A percentile compares a stretch with the other conserved stretches of the same genome.
These are phyloP conservation scores for Discoglossus pictus DNA, from an alignment of 2,797 vertebrate genomes.

Conservation along the genomic window DNA sequence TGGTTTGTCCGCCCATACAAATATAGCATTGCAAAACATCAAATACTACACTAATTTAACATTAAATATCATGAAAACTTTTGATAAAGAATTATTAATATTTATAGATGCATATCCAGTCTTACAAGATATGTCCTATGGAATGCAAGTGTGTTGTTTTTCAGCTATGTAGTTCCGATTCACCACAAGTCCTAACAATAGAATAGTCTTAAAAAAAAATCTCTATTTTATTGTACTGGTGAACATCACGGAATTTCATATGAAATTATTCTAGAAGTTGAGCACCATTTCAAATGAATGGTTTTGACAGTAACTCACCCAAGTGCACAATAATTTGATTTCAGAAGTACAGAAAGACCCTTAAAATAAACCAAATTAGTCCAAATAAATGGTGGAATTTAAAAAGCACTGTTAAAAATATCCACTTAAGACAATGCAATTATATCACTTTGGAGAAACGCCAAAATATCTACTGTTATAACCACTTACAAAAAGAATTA, in stretches of 20 bases:
- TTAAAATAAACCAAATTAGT: slow-evolving; percentile 23
- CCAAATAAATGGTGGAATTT: slow-evolving; percentile 11
- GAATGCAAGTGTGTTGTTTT: background rate
- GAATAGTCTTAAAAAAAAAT: too few species aligned
- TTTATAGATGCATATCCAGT: too few species aligned
- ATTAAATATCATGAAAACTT: too few species aligned
- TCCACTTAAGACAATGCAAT: slow-evolving; percentile 31
- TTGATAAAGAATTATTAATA: too few species aligned
- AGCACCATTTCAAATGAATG: background rate
- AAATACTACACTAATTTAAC: too few species aligned
- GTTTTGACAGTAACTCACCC: background rate
- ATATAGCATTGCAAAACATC: too few species aligned
- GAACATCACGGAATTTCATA: too few species aligned
- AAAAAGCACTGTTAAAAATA: slow-evolving; percentile 15
- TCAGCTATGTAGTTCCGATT: background rate
- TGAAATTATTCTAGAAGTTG: too few species aligned
- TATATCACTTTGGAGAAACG: slow-evolving; percentile 24
- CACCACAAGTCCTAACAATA: background rate
- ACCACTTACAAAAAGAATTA: slow-evolving; percentile 28
- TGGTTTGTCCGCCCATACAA: too few species aligned
- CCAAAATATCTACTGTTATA: slow-evolving; percentile 14
- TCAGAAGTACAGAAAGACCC: background rate
- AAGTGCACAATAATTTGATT: background rate
- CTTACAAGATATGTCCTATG: too few species aligned
- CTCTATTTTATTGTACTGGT: too few species aligned